These are phyloP conservation scores for Oscheius onirici DNA, from an alignment of 2,888 invertebrate species.

Conservation along the genomic window DNA sequence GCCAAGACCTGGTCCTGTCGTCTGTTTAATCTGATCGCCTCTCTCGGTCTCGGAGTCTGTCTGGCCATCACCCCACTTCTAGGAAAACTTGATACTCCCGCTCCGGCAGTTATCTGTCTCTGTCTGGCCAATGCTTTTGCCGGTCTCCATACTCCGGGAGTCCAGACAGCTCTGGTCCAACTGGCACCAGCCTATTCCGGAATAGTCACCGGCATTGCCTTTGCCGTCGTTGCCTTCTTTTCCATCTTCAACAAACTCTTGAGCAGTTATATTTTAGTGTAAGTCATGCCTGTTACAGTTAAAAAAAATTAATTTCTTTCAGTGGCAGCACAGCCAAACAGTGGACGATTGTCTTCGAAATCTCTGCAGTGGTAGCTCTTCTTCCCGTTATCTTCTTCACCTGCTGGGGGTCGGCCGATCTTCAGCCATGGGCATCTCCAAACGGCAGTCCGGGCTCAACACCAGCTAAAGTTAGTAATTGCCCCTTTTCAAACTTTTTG, in stretches of 20 bases:
- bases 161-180: slow-evolving; percentile 70
- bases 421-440: slow-evolving; percentile 47
- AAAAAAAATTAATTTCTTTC: slow-evolving; percentile 7
- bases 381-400: slow-evolving; percentile 69
- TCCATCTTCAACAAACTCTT: slow-evolving; percentile 67
- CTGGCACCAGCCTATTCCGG: slow-evolving; percentile 69
- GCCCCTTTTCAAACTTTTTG: neutral
- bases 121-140: slow-evolving; percentile 69
- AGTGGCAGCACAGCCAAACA: slow-evolving; percentile 47
- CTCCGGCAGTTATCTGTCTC: slow-evolving; percentile 58
- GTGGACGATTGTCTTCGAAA: slow-evolving; percentile 69
- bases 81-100: slow-evolving; percentile 41
- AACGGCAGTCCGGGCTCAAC: neutral
- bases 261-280: slow-evolving; percentile 59
- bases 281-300: neutral
- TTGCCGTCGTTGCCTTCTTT: slow-evolving; percentile 65
- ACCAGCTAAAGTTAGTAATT: slow-evolving; percentile 1
- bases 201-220: slow-evolving; percentile 67
- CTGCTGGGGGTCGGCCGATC: slow-evolving; percentile 50
- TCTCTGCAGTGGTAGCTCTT: slow-evolving; percentile 65
- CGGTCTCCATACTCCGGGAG: slow-evolving; percentile 70
- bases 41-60: slow-evolving; percentile 67
- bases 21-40: slow-evolving; percentile 60
- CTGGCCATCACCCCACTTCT: slow-evolving; percentile 65
- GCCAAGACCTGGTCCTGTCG: slow-evolving; percentile 53